phyloP scores from a whole-genome alignment of 2,113 vertebrate genomes.

The Nymphicus hollandicus region DNA sequence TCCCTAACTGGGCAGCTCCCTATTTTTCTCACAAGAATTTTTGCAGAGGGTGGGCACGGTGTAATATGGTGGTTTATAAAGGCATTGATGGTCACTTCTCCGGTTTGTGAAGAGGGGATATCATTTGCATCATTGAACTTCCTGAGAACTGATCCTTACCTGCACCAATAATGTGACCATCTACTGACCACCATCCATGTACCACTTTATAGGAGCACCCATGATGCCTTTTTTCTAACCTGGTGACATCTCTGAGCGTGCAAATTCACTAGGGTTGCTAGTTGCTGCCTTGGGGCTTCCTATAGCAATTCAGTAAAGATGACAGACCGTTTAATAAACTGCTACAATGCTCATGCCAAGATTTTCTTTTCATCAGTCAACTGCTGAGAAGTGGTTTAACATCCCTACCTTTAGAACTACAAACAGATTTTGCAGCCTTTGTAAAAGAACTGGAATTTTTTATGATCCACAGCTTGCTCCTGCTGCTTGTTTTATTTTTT shows the following conservation, averaged over 20 bases:
- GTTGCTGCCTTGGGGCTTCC: background rate
- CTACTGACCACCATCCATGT: background rate
- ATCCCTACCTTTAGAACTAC: background rate
- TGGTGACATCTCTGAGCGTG: background rate
- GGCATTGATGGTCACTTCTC: background rate
- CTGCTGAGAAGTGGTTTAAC: background rate
- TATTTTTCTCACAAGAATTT: background rate
- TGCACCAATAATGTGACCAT: accelerated
- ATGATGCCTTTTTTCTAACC: background rate
- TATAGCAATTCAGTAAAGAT: background rate
- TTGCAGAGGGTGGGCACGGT: background rate
- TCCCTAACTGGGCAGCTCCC: background rate
- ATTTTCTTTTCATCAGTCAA: background rate
- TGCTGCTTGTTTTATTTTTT: too few species aligned
- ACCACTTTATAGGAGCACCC: background rate
- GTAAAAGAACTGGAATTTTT: background rate
- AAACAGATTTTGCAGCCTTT: background rate
- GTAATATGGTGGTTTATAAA: background rate
- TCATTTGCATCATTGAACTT: background rate
- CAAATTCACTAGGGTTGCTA: background rate
- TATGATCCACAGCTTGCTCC: background rate
- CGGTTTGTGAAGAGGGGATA: background rate
- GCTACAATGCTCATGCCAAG: background rate
- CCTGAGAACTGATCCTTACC: background rate
- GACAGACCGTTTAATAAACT: background rate